Base-by-base conservation (phyloP, 2,888 invertebrate species). In the Dilophus febrilis region DNA sequence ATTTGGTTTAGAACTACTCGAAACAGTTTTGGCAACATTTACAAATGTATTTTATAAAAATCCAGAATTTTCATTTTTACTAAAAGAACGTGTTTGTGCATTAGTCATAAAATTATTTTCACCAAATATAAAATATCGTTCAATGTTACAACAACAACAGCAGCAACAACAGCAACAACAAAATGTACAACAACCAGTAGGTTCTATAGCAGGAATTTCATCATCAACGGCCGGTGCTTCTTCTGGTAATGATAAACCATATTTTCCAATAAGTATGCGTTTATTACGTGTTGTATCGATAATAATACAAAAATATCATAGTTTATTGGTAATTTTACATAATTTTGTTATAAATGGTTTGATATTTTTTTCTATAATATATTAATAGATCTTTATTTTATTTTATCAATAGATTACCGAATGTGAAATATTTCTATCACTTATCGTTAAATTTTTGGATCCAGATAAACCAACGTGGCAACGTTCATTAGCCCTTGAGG, bases 41-140 rank as follows among this genome's bases (percentile, higher is more conserved):
- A 78, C 83, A 28, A 71, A 75, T 36, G 78, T 88, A 36, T 88
- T 88, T 62, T 84, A 79, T 53, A 83, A 82, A 85, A 90, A 92
- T 64, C 74, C 79, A 5, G 95, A 97, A 59, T 95, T 97, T 59
- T 81, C 87, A 51, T 86, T 92, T 55, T 65, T 98, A 28, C 61
- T 98, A 40, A 97, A 95, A 59, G 97, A 98, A 59, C 76, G 91
- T 46, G 95, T 98, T 0, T 98, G 97, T 59, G 95, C 97, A 1
- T 69, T 98, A 51, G 88, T 98, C n/a, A 97, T 98, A 48, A 87
- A 94, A 61, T 66, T 98, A 44, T 97, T 98, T 61, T 97, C 97
- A 18, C 97, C 97, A 11, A 97, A 94, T 59, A 85, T 97, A n/a
- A 97, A 97, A 57, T 91, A 90, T 63, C 77, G 90, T 35, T 68